Evolutionary conservation across 1,140 invertebrate species (phyloP).

Genomic region (Lamellibrachia luymesi): DNA sequence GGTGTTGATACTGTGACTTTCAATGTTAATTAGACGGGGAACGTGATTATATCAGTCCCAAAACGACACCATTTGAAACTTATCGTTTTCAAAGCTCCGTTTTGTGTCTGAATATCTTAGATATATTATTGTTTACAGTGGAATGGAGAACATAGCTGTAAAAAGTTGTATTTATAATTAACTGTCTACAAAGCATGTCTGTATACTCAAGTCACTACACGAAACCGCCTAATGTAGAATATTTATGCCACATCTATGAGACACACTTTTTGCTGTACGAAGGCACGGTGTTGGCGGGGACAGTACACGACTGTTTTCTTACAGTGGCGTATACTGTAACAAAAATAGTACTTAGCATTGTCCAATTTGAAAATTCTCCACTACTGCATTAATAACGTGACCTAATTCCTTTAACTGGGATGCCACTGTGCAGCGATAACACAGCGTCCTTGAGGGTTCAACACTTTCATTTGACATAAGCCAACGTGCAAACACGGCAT

Average conservation of each 20-base stretch:
- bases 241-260: not conserved
- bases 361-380: not conserved
- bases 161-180: no score
- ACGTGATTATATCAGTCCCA: no score
- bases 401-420: not conserved
- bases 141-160: no score
- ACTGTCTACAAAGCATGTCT: not conserved
- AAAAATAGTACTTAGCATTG: not conserved
- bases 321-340: not conserved
- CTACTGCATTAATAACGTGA: not conserved
- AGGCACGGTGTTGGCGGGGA: no score
- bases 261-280: not conserved
- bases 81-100: no score
- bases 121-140: no score
- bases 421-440: not conserved
- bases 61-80: no score
- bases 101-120: no score
- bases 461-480: not conserved
- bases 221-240: not conserved
- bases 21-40: no score
- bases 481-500: not conserved
- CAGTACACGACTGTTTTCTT: not conserved
- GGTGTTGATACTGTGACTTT: not conserved
- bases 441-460: not conserved
- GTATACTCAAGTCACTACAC: not conserved